phyloP scores from a whole-genome alignment of 2,888 invertebrate genomes.

The Stegana nigrithorax region DNA sequence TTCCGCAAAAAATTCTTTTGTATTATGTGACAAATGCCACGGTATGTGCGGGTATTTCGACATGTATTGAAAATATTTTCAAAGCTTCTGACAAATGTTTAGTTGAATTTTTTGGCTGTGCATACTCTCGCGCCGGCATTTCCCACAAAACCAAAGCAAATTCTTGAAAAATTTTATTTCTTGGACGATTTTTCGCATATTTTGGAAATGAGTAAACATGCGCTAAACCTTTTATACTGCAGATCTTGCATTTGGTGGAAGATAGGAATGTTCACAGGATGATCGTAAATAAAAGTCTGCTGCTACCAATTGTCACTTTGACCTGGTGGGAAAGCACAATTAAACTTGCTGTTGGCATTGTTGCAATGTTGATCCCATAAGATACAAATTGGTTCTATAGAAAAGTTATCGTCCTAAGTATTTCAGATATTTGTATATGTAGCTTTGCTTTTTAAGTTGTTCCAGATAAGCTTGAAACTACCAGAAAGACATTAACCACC shows the following conservation, averaged over 20 bases:
- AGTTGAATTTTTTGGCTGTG: background rate
- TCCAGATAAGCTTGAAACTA: too few species aligned
- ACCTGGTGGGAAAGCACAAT: background rate
- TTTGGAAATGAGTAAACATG: constrained; percentile 16
- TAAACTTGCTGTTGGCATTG: background rate
- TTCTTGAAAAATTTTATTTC: background rate
- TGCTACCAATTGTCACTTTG: background rate
- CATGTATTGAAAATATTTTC: background rate
- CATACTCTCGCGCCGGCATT: background rate
- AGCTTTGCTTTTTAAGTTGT: too few species aligned
- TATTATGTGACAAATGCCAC: constrained; percentile 31
- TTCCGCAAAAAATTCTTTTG: background rate
- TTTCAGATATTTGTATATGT: too few species aligned
- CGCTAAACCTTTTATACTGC: background rate
- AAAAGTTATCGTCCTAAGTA: too few species aligned
- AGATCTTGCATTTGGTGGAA: background rate
- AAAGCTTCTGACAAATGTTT: too few species aligned
- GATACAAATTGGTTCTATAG: too few species aligned
- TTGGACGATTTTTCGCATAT: background rate
- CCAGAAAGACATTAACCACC: too few species aligned
- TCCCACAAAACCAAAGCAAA: background rate
- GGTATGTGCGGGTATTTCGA: constrained; percentile 29
- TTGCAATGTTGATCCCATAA: too few species aligned
- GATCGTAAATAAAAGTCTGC: constrained; percentile 7
- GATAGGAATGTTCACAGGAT: constrained; percentile 3